phyloP scores from a whole-genome alignment of 2,888 invertebrate species.

The Napeogenes inachia region DNA sequence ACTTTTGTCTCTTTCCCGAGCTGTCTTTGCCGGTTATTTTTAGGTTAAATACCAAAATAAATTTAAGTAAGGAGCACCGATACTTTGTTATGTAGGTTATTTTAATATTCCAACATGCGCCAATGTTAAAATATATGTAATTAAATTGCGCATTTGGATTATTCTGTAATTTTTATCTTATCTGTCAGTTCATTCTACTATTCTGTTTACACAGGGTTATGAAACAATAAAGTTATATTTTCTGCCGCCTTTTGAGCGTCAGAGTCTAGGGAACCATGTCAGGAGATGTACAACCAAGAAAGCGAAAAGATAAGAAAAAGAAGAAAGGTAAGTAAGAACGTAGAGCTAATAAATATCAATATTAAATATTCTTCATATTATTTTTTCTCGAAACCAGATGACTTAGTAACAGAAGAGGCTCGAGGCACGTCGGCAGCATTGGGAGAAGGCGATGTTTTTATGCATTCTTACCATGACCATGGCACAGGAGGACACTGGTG shows the following conservation, averaged over 20 bases:
- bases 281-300: conserved; percentile 91
- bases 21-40: conserved; percentile 75
- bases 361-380: background rate
- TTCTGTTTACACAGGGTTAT: conserved; percentile 73
- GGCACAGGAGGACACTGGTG: conserved; percentile 90
- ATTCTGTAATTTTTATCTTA: conserved; percentile 44
- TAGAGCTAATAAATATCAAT: background rate
- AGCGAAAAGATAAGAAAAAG: conserved; percentile 89
- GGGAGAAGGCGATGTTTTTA: conserved; percentile 83
- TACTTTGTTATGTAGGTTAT: conserved; percentile 69
- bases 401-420: conserved; percentile 65
- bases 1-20: conserved; percentile 53
- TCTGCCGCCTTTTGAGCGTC: conserved; percentile 66
- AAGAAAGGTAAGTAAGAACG: conserved; percentile 83
- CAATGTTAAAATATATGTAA: conserved; percentile 53
- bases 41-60: conserved; percentile 77
- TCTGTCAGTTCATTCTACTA: conserved; percentile 51
- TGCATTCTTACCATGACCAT: conserved; percentile 86
- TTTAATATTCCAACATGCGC: conserved; percentile 68
- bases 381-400: conserved; percentile 47
- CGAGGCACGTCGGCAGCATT: conserved; percentile 67
- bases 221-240: conserved; percentile 64
- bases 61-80: conserved; percentile 64
- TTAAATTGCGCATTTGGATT: conserved; percentile 68
- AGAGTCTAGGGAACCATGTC: conserved; percentile 81